Evolutionary conservation across 2,888 invertebrate genomes (phyloP).

Genomic region (Leptinotarsa peninsularis): DNA sequence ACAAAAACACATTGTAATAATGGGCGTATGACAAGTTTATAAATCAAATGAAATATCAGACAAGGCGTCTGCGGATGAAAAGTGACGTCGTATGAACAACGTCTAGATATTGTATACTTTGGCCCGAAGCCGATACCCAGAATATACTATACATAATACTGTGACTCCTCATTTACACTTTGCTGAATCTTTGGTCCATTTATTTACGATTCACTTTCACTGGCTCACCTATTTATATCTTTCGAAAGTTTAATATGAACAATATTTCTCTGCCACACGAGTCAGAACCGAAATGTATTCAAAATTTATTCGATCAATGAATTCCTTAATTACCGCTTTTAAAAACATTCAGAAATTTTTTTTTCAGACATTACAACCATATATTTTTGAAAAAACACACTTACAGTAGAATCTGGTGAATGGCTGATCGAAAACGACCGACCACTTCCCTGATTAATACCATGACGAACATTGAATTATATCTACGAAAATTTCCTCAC

Average conservation of each 20-base stretch:
- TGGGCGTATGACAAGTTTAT: not conserved
- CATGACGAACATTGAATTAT: too few species aligned
- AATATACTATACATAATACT: slow-evolving; percentile 19
- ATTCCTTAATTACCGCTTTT: too few species aligned
- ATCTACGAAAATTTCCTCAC: too few species aligned
- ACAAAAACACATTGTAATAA: not conserved
- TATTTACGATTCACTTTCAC: slow-evolving; percentile 25
- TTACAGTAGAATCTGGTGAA: too few species aligned
- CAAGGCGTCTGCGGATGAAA: slow-evolving; percentile 2
- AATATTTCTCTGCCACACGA: too few species aligned
- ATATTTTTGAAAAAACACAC: too few species aligned
- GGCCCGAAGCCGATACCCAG: slow-evolving; percentile 28
- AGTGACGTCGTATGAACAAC: slow-evolving; percentile 10
- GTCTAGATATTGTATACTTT: slow-evolving; percentile 28
- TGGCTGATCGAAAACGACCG: too few species aligned
- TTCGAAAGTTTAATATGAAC: not conserved
- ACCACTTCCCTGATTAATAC: too few species aligned
- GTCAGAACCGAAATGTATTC: too few species aligned
- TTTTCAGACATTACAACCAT: too few species aligned
- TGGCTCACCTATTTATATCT: slow-evolving; percentile 7
- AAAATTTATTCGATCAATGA: too few species aligned
- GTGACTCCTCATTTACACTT: slow-evolving; percentile 23
- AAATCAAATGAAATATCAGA: not conserved
- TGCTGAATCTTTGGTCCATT: slow-evolving; percentile 26
- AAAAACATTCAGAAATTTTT: too few species aligned